Evolutionary conservation across 1,140 invertebrate species (phyloP), one percentile per base, ranked within the genome.

Genomic region (Arion vulgaris): DNA sequence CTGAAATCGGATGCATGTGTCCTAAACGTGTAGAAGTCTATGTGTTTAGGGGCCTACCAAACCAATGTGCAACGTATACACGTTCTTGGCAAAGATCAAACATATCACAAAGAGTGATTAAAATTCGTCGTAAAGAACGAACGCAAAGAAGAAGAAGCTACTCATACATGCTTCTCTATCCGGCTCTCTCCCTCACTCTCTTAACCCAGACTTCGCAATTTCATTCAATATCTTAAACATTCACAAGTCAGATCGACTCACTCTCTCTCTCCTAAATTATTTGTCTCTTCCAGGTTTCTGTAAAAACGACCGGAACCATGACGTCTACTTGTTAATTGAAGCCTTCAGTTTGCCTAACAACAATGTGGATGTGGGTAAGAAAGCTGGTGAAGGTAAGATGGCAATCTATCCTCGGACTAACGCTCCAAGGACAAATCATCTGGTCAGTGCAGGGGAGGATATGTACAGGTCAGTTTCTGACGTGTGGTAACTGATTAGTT

Each of bases 341-440:
- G 91, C 89, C 9, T 91, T 86, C 81, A 84, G 84, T 17, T 71
- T 85, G 15, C 85, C 88, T 23, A 81, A 80, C 41, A 82, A 86
- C 66, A 74, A 80, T 34, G 0, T 85, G n/a, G 90, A 86, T 80
- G 85, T 84, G 72, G 87, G 88, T 9, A 86, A 86, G 68, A 90
- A 90, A 82, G 85, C 88, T 4, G 91, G 91, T 0, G 91, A 91
- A 78, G 89, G 88, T 17, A 91, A 91, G 71, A 88, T 91, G 84
- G 90, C 89, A 71, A 91, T 91, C 75, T 91, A 90, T 81, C 91
- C 91, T 34, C 84, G 91, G 26, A 89, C 90, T 23, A 89, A 91
- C 80, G 88, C 89, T 23, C 90, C 90, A 0, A 80, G 87, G 34
- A 89, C 90, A 71, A 90, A 91, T 75, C 82, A 88, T 28, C 72